A percentile compares a stretch with the other conserved stretches of the same genome.
phyloP scores from a whole-genome alignment of 1,140 invertebrate species.

The Dreissena polymorpha region DNA sequence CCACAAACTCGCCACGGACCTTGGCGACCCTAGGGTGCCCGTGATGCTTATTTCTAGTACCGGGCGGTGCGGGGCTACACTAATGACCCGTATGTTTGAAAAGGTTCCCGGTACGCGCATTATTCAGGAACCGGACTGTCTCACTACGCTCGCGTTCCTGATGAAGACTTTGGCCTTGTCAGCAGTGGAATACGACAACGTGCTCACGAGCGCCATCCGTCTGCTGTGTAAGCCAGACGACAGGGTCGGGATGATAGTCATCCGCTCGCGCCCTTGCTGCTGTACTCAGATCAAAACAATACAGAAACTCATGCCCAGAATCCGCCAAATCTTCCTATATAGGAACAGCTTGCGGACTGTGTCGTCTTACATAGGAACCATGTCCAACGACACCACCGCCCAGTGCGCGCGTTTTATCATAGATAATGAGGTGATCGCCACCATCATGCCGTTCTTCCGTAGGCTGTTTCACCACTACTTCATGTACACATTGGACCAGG shows the following conservation, averaged over 20 bases:
- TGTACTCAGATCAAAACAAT: slow-evolving; percentile 69
- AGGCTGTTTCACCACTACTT: slow-evolving; percentile 65
- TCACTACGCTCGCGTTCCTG: slow-evolving; percentile 70
- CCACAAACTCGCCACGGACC: slow-evolving; percentile 74
- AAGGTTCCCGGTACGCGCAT: slow-evolving; percentile 69
- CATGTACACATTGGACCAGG: slow-evolving; percentile 66
- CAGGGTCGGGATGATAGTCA: slow-evolving; percentile 65
- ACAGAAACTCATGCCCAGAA: slow-evolving; percentile 65
- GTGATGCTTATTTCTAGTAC: slow-evolving; percentile 73
- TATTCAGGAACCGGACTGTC: slow-evolving; percentile 70
- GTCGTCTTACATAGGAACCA: slow-evolving; percentile 65
- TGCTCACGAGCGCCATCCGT: slow-evolving; percentile 70
- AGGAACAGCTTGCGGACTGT: slow-evolving; percentile 74
- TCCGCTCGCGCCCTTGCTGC: slow-evolving; percentile 70
- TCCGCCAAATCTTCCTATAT: slow-evolving; percentile 73
- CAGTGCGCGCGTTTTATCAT: slow-evolving; percentile 65
- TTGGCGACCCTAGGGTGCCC: slow-evolving; percentile 69
- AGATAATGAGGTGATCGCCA: slow-evolving; percentile 69
- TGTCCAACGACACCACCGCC: slow-evolving; percentile 64
- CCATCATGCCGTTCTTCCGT: slow-evolving; percentile 69
- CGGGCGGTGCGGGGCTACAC: slow-evolving; percentile 70
- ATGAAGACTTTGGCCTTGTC: slow-evolving; percentile 61
- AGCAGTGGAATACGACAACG: slow-evolving; percentile 70
- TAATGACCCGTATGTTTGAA: slow-evolving; percentile 72
- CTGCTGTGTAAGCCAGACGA: slow-evolving; percentile 76